Percentiles rank a stretch among this genome's conserved stretches.
Conservation (phyloP, 1,140 invertebrate genomes). For the Chelonus insularis region DNA sequence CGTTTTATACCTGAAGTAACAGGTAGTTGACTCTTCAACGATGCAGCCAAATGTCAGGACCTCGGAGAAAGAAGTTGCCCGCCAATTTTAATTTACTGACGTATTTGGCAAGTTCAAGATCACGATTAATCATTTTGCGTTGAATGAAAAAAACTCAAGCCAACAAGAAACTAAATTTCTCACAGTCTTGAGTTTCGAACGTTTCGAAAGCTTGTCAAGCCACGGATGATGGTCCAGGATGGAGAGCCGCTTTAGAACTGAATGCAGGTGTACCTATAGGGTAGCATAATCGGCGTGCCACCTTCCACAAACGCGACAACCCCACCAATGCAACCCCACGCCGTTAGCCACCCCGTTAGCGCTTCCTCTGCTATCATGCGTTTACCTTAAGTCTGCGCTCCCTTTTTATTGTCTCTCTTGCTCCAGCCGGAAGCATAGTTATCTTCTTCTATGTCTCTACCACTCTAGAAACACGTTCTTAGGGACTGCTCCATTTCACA, state of each 20-base stretch:
- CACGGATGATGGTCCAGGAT: constrained; percentile 2
- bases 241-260: constrained; percentile 22
- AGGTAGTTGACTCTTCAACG: constrained; percentile 22
- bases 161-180: too few relatives aligned
- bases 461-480: constrained; percentile 3
- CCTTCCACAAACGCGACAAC: constrained; percentile 23
- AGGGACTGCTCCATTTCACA: constrained; percentile 20
- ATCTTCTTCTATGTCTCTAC: neutral
- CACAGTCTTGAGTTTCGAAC: too few relatives aligned
- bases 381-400: constrained; percentile 29
- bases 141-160: too few relatives aligned
- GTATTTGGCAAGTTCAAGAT: neutral
- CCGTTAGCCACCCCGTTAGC: constrained; percentile 28
- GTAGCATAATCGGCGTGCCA: constrained; percentile 17
- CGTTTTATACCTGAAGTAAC: constrained; percentile 11
- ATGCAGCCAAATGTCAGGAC: neutral
- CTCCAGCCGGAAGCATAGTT: neutral
- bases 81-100: neutral
- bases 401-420: neutral
- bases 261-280: constrained; percentile 24
- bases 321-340: constrained; percentile 31
- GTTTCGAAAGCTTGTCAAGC: too few relatives aligned
- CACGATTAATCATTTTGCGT: neutral
- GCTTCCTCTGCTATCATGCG: constrained; percentile 25
- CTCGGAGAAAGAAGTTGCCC: too few relatives aligned